Base-by-base conservation (phyloP, 2,888 invertebrate species). In the Eretmocerus hayati region DNA sequence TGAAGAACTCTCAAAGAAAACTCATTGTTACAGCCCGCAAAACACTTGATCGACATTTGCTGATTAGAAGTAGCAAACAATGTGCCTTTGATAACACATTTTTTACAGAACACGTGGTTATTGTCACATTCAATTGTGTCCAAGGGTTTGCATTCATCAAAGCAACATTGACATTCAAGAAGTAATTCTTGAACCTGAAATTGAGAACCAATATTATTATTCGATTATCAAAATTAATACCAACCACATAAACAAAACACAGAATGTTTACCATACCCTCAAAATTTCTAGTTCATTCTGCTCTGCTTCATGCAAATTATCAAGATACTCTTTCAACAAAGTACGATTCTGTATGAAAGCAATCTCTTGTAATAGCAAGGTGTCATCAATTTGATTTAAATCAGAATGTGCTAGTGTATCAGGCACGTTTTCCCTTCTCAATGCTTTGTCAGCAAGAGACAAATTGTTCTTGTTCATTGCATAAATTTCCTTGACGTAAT, bases 111-210 rank as follows among this genome's bases (percentile, higher is more conserved):
- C 13, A 63, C 52, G 55, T 78, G 78, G 1, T 71, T 74, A 15
- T 62, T 64, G 5, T 62, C 57, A 56, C 77, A 77, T 3, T 56
- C 53, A 4, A 66, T 61, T 43, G 67, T 63, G 9, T 67, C 65
- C 0, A 61, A 67, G 55, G 79, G 62, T 16, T 75, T 67, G 56
- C 78, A 76, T 44, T 78, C 76, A 55, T 77, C 75, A 52, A 54
- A 80, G 59, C 80, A 80, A 60, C 78, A 78, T n/a, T 62, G 57
- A 62, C 80, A 80, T 16, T 73, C 73, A 22, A 70, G 56, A 52
- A 79, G 62, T 22, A 72, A 58, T 15, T 48, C 33, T 19, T 42
- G 16, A 22, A 16, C 35, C 48, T 51, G 26, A 11, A 44, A 43
- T 26, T 26, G 6, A 11, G 1, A 26, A 26, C 11, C 11, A 26